Conservation (phyloP, 2,888 invertebrate genomes). For the Mycalesis mineus region DNA sequence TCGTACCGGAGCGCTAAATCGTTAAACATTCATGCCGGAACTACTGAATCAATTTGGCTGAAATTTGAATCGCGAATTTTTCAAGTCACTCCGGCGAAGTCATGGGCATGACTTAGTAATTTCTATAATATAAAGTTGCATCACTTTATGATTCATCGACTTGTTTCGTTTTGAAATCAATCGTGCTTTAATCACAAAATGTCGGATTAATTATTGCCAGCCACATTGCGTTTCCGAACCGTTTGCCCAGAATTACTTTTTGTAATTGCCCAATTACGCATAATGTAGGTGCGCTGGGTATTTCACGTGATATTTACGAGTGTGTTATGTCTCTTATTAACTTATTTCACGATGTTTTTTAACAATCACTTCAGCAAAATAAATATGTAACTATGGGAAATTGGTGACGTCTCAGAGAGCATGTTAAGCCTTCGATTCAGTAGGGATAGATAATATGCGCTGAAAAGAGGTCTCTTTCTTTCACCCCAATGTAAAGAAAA, state of each 20-base stretch:
- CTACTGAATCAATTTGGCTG: too few relatives aligned
- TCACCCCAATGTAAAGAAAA: too few relatives aligned
- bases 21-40: too few relatives aligned
- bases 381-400: too few relatives aligned
- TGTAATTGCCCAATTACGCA: conserved; percentile 9
- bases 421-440: too few relatives aligned
- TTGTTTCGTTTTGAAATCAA: conserved; percentile 10
- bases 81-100: too few relatives aligned
- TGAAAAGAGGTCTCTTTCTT: too few relatives aligned
- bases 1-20: too few relatives aligned
- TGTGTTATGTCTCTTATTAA: not conserved
- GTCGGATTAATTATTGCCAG: conserved; percentile 10
- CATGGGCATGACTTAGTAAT: too few relatives aligned
- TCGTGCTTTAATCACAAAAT: not conserved
- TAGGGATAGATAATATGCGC: too few relatives aligned
- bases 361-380: not conserved
- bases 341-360: not conserved
- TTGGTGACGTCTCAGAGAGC: too few relatives aligned
- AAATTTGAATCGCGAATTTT: too few relatives aligned
- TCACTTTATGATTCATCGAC: conserved; percentile 1
- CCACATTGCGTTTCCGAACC: conserved; percentile 1
- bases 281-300: not conserved
- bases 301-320: not conserved
- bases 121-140: not conserved
- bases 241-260: conserved; percentile 4